A percentile compares a stretch with the other conserved stretches of the same genome.
These are phyloP conservation scores for Sminthurides bifidus DNA, from an alignment of 1,140 invertebrate genomes.

Conservation along the genomic window DNA sequence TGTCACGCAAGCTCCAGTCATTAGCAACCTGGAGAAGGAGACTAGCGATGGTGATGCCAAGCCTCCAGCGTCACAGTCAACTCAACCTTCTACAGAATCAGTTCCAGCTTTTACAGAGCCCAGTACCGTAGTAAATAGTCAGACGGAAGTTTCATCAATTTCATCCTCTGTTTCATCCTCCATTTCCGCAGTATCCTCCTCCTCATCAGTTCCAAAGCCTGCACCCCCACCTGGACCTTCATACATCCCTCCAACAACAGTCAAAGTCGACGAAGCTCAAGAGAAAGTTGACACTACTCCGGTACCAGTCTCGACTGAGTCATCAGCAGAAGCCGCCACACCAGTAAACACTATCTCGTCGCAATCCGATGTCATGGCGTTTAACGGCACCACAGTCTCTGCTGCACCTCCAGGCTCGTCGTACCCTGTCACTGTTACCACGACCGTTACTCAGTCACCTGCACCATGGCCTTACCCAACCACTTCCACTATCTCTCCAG, in stretches of 20 bases:
- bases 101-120: not conserved
- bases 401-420: constrained; percentile 14
- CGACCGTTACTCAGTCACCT: constrained; percentile 26
- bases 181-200: not conserved
- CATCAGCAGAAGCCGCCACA: no score
- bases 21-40: not conserved
- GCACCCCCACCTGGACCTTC: constrained; percentile 4
- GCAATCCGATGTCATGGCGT: no score
- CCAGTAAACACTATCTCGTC: no score
- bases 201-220: not conserved
- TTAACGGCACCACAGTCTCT: no score
- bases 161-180: constrained; percentile 1
- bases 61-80: not conserved
- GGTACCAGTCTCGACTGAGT: no score
- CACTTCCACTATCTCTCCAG: constrained; percentile 12
- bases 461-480: constrained; percentile 29
- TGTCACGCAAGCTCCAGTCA: constrained; percentile 7
- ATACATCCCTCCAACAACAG: not conserved
- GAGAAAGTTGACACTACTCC: no score
- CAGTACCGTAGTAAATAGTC: not conserved
- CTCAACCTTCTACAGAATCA: not conserved
- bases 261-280: no score
- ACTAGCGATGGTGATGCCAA: not conserved
- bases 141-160: not conserved
- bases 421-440: constrained; percentile 30